These are phyloP conservation scores for Sapajus apella DNA, from an alignment of 2,113 vertebrate species.

Conservation along the genomic window DNA sequence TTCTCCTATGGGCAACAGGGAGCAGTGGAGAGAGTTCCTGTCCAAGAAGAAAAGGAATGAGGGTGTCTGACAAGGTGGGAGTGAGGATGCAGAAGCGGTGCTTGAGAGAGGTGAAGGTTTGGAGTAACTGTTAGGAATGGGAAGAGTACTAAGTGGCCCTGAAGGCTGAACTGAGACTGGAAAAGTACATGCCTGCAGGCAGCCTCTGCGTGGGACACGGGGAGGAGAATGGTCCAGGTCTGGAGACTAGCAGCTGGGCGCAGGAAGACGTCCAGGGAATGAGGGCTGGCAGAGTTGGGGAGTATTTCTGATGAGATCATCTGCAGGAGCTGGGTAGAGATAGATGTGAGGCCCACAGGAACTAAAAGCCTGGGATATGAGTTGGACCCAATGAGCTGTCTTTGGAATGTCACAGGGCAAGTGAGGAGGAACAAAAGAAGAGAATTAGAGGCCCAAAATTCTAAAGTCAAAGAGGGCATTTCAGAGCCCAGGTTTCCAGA, in stretches of 20 bases:
- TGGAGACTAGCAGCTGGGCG: background rate
- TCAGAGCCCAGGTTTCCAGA: background rate
- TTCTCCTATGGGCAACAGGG: background rate
- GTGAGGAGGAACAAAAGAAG: background rate
- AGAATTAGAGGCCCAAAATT: background rate
- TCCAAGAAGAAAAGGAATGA: background rate
- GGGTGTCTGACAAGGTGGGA: background rate
- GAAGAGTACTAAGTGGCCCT: background rate
- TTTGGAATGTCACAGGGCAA: background rate
- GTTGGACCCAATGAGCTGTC: background rate
- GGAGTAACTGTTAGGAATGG: background rate
- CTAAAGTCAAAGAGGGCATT: background rate
- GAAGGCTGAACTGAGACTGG: background rate
- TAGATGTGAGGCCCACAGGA: background rate
- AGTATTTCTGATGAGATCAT: background rate
- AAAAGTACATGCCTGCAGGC: background rate
- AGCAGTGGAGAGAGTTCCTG: background rate
- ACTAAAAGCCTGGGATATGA: background rate
- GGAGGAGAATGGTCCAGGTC: background rate
- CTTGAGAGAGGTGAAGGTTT: background rate
- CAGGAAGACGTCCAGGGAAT: background rate
- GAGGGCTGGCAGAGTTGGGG: background rate
- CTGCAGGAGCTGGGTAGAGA: accelerated
- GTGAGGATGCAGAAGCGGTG: background rate
- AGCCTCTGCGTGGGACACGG: accelerated